These are phyloP conservation scores for Umimayanthus kanabou DNA, from an alignment of 92 coral and sea anemone genomes.

Conservation along the genomic window DNA sequence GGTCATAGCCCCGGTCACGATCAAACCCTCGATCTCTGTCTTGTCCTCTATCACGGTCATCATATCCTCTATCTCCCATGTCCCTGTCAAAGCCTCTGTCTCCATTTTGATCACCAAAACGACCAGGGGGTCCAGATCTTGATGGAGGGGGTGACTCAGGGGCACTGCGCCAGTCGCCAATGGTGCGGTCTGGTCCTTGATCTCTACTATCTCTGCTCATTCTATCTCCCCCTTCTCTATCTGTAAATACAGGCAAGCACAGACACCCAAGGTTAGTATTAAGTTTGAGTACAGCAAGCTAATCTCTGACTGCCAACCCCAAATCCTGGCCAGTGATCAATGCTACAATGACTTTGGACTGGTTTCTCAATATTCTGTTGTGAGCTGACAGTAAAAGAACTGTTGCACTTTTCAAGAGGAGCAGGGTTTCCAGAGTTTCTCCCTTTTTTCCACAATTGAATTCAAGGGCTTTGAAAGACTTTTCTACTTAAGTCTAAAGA, in stretches of 20 bases:
- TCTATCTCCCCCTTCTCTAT: slow-evolving; percentile 71
- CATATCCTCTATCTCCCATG: slow-evolving; percentile 58
- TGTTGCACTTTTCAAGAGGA: too few species aligned
- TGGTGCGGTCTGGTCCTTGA: slow-evolving; percentile 69
- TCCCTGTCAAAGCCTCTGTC: slow-evolving; percentile 39
- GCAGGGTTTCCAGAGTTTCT: too few species aligned
- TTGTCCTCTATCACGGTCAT: slow-evolving; percentile 42
- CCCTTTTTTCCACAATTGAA: too few species aligned
- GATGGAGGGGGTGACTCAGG: slow-evolving; percentile 60
- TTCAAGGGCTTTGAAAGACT: too few species aligned
- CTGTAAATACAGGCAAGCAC: background rate
- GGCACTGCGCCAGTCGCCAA: slow-evolving; percentile 85
- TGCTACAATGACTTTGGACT: too few species aligned
- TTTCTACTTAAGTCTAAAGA: too few species aligned
- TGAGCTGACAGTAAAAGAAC: too few species aligned
- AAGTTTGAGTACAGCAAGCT: too few species aligned
- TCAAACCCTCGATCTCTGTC: slow-evolving; percentile 50
- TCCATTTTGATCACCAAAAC: slow-evolving; percentile 56
- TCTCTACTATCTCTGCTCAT: slow-evolving; percentile 56
- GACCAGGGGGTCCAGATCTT: slow-evolving; percentile 48
- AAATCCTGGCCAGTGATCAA: too few species aligned
- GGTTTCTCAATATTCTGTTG: too few species aligned
- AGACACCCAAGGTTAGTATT: background rate
- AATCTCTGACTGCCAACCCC: background rate
- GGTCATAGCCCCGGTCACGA: slow-evolving; percentile 50